These are phyloP conservation scores for Ctenoplectra terminalis DNA, from an alignment of 1,140 invertebrate species.

Conservation along the genomic window DNA sequence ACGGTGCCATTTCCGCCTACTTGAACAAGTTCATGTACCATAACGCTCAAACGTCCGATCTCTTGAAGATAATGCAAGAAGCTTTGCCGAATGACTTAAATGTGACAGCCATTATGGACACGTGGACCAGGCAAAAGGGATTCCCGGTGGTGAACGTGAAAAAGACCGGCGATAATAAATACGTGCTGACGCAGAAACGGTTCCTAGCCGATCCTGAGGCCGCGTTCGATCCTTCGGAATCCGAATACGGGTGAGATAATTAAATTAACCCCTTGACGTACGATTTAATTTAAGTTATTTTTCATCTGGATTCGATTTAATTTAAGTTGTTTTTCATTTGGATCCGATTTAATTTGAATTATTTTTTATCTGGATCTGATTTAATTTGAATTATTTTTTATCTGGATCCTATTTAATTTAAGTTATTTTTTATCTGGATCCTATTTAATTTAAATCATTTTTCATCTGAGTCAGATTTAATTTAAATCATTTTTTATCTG, in stretches of 20 bases:
- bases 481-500: no score
- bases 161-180: constrained; percentile 80
- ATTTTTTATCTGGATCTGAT: no score
- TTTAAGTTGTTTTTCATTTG: no score
- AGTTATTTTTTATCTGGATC: no score
- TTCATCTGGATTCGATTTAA: no score
- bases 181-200: constrained; percentile 87
- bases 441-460: no score
- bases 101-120: constrained; percentile 92
- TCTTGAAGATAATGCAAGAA: constrained; percentile 87
- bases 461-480: no score
- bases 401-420: no score
- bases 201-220: constrained; percentile 88
- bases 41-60: constrained; percentile 92
- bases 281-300: no score
- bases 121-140: constrained; percentile 97
- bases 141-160: constrained; percentile 90
- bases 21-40: constrained; percentile 87
- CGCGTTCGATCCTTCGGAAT: constrained; percentile 81
- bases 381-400: no score
- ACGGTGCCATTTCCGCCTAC: constrained; percentile 88
- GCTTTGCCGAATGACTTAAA: constrained; percentile 80
- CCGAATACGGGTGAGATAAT: constrained; percentile 84
- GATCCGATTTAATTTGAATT: no score
- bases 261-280: constrained; percentile 48